These are phyloP conservation scores for Enteromius fasciolatus DNA, from an alignment of 2,797 vertebrate genomes.

Conservation along the genomic window DNA sequence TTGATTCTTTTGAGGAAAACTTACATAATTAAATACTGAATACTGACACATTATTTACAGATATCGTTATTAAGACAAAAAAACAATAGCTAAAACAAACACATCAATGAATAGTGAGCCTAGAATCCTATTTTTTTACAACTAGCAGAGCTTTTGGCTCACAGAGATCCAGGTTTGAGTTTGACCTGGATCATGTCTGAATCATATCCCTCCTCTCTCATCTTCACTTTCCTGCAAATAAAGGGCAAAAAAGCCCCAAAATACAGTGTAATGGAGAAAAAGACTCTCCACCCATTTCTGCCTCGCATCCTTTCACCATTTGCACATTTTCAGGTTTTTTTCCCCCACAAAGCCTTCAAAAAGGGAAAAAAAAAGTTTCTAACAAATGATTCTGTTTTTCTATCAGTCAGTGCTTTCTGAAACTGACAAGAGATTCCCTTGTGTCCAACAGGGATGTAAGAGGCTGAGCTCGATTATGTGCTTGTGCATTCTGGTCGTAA, in stretches of 20 bases:
- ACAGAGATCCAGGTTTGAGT: neutral
- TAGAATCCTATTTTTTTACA: neutral
- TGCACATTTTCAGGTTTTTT: neutral
- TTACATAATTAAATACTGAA: neutral
- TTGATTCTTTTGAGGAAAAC: neutral
- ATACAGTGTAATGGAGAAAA: neutral
- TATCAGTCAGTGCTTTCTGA: conserved; percentile 8
- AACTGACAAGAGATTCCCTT: conserved; percentile 21
- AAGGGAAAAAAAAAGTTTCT: neutral
- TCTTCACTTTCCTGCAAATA: neutral
- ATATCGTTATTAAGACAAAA: neutral
- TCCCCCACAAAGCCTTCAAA: neutral
- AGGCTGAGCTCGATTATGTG: conserved; percentile 41
- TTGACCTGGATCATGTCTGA: conserved; percentile 4
- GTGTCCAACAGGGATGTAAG: conserved; percentile 22
- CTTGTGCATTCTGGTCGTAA: conserved; percentile 40
- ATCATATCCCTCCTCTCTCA: neutral
- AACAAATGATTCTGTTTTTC: conserved; percentile 3
- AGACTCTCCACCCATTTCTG: neutral
- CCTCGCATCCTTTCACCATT: neutral
- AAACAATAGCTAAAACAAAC: neutral
- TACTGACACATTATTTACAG: neutral
- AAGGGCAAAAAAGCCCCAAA: neutral
- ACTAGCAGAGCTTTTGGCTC: neutral
- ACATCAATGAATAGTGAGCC: neutral